Evolutionary conservation across 2,888 invertebrate genomes (phyloP).

Genomic region (Rhamnusium bicolor): DNA sequence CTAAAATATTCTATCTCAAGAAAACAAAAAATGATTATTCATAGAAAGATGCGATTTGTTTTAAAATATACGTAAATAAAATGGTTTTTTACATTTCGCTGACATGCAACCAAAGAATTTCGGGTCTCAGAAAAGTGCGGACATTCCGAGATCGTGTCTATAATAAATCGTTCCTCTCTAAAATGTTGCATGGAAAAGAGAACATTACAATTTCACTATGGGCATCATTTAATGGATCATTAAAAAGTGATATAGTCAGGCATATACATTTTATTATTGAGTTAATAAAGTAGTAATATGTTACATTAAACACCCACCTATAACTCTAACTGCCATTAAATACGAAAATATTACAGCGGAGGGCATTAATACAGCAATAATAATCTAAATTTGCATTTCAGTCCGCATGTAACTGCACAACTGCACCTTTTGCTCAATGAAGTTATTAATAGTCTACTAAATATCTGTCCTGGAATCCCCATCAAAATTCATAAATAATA

Average conservation of each 20-base stretch:
- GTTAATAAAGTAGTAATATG: conserved; percentile 38
- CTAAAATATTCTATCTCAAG: no score
- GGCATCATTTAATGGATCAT: conserved; percentile 22
- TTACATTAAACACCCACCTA: conserved; percentile 38
- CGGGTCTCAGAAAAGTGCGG: not conserved
- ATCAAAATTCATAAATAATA: conserved; percentile 25
- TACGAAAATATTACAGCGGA: conserved; percentile 40
- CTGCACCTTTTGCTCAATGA: conserved; percentile 39
- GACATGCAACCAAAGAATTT: not conserved
- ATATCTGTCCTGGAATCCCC: conserved; percentile 21
- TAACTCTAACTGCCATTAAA: conserved; percentile 38
- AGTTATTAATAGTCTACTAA: conserved; percentile 37
- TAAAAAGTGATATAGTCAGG: conserved; percentile 15
- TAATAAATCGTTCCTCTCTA: not conserved
- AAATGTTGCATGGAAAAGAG: conserved; percentile 8
- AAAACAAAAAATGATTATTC: no score
- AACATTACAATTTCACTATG: conserved; percentile 12
- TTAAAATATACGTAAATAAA: no score
- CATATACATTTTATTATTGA: conserved; percentile 32
- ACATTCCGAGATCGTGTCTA: not conserved
- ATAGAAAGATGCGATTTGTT: no score
- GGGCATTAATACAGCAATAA: conserved; percentile 41
- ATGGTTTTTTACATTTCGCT: not conserved
- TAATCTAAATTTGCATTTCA: conserved; percentile 46
- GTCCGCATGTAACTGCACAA: conserved; percentile 40